Conservation (phyloP, 2,888 invertebrate species). For the Salticus scenicus region DNA sequence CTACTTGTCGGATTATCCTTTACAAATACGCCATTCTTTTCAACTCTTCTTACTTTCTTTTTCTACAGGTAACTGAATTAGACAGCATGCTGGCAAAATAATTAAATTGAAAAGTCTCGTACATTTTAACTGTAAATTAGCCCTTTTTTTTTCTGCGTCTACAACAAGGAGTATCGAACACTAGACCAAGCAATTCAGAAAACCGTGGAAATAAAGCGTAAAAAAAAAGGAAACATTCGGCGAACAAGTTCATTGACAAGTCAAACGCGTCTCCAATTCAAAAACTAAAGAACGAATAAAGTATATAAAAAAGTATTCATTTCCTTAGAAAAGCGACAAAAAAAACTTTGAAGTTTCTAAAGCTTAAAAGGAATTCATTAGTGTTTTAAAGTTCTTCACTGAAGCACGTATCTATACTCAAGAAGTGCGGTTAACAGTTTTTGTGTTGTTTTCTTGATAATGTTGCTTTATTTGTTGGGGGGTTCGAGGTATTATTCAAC, state of each 20-base stretch:
- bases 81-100: neutral
- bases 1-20: too few species aligned
- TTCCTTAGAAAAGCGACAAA: constrained; percentile 37
- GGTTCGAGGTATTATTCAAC: neutral
- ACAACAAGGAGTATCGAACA: constrained; percentile 1
- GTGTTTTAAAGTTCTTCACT: constrained; percentile 37
- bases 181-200: neutral
- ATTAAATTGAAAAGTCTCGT: constrained; percentile 1
- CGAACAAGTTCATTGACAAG: constrained; percentile 50
- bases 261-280: constrained; percentile 32
- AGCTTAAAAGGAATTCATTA: constrained; percentile 62
- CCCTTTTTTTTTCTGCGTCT: neutral
- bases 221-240: neutral
- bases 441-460: neutral
- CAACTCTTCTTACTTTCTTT: neutral
- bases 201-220: neutral
- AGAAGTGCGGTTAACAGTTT: constrained; percentile 26
- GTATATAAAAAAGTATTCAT: constrained; percentile 35
- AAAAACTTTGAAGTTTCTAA: constrained; percentile 35
- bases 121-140: neutral
- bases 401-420: constrained; percentile 34
- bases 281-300: constrained; percentile 1
- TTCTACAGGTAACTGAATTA: constrained; percentile 2
- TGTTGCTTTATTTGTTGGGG: constrained; percentile 7
- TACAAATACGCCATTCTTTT: too few species aligned